phyloP scores from a whole-genome alignment of 2,113 vertebrate genomes.

The Alligator sinensis region DNA sequence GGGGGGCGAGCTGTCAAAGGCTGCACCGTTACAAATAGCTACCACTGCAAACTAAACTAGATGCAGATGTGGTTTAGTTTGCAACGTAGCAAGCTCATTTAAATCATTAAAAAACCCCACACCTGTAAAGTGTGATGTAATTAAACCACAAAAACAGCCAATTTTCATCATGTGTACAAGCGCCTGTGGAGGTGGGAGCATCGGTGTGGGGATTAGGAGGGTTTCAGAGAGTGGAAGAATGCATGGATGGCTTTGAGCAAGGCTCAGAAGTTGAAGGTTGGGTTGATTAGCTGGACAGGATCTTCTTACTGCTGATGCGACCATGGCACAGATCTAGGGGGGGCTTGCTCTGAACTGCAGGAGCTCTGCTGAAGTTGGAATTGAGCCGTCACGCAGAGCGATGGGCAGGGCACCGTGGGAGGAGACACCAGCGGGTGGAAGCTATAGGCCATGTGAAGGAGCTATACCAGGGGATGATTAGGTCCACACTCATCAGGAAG shows the following conservation, averaged over 20 bases:
- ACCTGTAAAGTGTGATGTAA: no score
- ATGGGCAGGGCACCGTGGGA: not conserved
- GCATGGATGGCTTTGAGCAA: not conserved
- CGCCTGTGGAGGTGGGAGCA: accelerated
- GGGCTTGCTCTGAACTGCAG: not conserved
- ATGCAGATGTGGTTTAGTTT: no score
- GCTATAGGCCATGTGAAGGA: not conserved
- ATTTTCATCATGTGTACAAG: not conserved
- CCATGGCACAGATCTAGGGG: not conserved
- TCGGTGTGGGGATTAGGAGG: not conserved
- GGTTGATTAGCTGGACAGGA: not conserved
- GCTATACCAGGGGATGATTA: no score
- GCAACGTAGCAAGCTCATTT: no score
- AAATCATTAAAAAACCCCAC: no score
- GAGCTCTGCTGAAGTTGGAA: not conserved
- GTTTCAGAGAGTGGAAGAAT: not conserved
- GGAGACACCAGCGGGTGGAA: not conserved
- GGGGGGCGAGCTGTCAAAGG: no score
- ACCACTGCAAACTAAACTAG: no score
- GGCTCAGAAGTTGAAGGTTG: not conserved
- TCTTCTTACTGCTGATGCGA: not conserved
- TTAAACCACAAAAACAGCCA: not conserved
- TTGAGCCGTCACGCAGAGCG: not conserved
- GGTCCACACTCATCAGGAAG: not conserved
- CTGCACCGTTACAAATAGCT: no score